Evolutionary conservation across 1,140 invertebrate species (phyloP), one percentile per base, ranked within the genome.

Genomic region (Holcopasites calliopsidis): DNA sequence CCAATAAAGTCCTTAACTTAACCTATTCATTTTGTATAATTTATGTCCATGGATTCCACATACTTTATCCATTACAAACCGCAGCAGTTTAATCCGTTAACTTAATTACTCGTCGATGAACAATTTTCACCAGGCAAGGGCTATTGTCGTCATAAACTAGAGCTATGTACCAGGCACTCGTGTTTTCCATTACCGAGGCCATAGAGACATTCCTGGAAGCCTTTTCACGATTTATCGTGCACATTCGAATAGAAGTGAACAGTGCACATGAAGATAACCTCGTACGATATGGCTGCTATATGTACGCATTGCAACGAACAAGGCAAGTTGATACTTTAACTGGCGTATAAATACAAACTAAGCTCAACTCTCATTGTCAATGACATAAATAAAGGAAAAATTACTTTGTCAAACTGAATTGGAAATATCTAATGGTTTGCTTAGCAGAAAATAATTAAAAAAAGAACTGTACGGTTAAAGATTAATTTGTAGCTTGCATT

Each of bases 141-240:
- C 16, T 28, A 40, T 61, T 44, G 28, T 62, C 60, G 26, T n/a
- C 16, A 26, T 62, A 40, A 62, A 62, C 18, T 61, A 31, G 23
- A 8, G 4, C 6, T 1, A 10, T 18, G 23, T 2, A 35, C n/a
- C 0, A 21, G 57, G 23, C 3, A 4, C 35, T 44, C 60, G 60
- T 13, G 40, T 44, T 62, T 62, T 62, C 60, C 40, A 62, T 62
- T 62, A 44, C 26, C 26, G 38, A 13, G 60, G n/a, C 60, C n/a
- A 62, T 44, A 38, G 60, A 62, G 40, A 31, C 60, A 26, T 62
- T 62, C 60, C 60, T 62, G 23, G 40, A 62, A 62, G 44, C 60
- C 60, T 44, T 44, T 62, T 62, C 60, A 44, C 60, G 60, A 62
- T 62, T 62, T 62, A 62, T 62, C 40, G 60, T 62, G 42, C 60